Base-by-base conservation (phyloP, 2,113 vertebrate species). In the Poicephalus meyeri region DNA sequence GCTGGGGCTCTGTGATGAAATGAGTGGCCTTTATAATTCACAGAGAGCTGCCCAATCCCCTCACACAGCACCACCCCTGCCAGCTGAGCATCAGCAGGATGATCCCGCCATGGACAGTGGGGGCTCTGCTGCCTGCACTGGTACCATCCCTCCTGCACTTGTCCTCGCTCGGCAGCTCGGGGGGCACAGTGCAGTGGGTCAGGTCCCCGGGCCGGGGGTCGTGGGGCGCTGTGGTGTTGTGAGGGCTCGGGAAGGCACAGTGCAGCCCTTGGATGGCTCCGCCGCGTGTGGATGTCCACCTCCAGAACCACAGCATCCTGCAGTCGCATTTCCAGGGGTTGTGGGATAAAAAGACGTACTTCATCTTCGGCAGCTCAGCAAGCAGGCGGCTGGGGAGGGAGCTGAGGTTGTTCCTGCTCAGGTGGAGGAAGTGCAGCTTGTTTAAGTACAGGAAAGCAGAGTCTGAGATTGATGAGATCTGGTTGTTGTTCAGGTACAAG, bases 401-500 rank as follows among this genome's bases (percentile, higher is more conserved):
- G 24, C 93, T 97, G 55, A 98, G 92, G 74, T 97, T 96, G 83
- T 98, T 98, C 46, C 69, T 96, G 86, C 86, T 97, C 46, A 98
- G 83, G 81, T 97, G 97, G 5, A 97, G 91, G 35, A 98, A 95
- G 39, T 95, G 94, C 68, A 98, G 86, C 42, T 97, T 87, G 64
- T 92, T 81, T 4, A 97, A 44, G 47, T 78, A 9, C 0, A 63
- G 49, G 65, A 97, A 97, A 24, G 97, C 97, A 0, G 97, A 91
- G 47, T 37, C 88, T 3, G 95, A 89, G 37, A 97, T 96, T 0
- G 13, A 84, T 16, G 90, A 58, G 84, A 98, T 96, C 37, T 28
- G 96, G 65, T 97, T 97, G 91, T 98, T 98, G 91, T 98, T 97
- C 56, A 98, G 35, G 80, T 97, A 97, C 44, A 97, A 49, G 84